These are phyloP conservation scores for Meteorus colon DNA, from an alignment of 2,888 invertebrate genomes.

Conservation along the genomic window DNA sequence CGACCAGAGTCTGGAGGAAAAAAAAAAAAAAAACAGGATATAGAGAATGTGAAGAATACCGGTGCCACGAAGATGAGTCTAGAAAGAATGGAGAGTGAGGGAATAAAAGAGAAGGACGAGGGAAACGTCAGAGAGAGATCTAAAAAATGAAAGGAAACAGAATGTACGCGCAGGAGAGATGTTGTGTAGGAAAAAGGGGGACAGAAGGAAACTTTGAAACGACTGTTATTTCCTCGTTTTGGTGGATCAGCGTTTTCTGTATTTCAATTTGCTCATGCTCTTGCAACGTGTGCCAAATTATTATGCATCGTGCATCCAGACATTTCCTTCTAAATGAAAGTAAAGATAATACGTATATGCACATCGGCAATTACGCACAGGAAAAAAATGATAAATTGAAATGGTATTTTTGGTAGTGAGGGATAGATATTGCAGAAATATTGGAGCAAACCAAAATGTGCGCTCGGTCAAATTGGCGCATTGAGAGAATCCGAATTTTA, in stretches of 20 bases:
- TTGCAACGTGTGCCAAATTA: conserved; percentile 4
- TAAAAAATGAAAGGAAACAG: conserved; percentile 7
- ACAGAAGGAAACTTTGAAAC: conserved; percentile 44
- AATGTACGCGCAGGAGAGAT: conserved; percentile 38
- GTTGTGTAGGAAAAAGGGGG: conserved; percentile 39
- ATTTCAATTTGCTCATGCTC: conserved; percentile 8
- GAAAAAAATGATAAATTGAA: background rate
- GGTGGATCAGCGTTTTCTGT: conserved; percentile 18
- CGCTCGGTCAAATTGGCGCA: too few species aligned
- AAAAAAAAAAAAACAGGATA: conserved; percentile 18
- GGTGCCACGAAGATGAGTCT: background rate
- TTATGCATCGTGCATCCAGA: background rate
- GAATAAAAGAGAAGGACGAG: background rate
- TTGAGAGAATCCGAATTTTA: too few species aligned
- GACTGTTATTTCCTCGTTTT: conserved; percentile 49
- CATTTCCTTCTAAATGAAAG: background rate
- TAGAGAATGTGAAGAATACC: conserved; percentile 13
- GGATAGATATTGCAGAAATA: too few species aligned
- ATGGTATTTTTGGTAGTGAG: background rate
- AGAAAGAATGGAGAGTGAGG: background rate
- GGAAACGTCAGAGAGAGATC: background rate
- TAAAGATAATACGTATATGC: background rate
- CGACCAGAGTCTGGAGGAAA: background rate
- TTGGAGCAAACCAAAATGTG: too few species aligned
- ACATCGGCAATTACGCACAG: background rate